Percentiles rank a stretch among this genome's conserved stretches.
Evolutionary conservation across 2,113 vertebrate species (phyloP).

Genomic region (Andinoacara biseriatus): DNA sequence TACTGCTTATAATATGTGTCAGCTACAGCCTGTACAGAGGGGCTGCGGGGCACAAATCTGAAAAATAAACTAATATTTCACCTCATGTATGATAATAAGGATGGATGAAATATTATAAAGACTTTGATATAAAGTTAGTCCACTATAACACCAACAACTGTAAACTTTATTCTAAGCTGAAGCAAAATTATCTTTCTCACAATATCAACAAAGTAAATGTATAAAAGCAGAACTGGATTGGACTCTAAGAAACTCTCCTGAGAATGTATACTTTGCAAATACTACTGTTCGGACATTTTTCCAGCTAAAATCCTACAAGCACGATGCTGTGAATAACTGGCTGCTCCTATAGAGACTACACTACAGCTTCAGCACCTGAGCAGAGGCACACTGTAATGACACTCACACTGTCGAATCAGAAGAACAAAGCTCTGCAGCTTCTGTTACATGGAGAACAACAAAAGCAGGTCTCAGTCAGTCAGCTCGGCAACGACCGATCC

Average conservation of each 20-base stretch:
- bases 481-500: neutral
- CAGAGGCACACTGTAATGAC: constrained; percentile 8
- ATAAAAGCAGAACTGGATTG: neutral
- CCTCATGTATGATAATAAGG: neutral
- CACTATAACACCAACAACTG: neutral
- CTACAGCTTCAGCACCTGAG: constrained; percentile 39
- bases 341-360: constrained; percentile 21
- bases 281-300: neutral
- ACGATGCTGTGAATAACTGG: constrained; percentile 7
- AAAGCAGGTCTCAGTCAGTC: constrained; percentile 5
- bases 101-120: neutral
- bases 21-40: neutral
- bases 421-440: constrained; percentile 11
- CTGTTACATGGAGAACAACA: neutral
- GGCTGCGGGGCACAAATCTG: neutral
- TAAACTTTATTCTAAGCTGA: no score
- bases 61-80: neutral
- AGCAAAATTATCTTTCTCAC: neutral
- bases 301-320: neutral
- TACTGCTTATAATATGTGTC: fast-evolving
- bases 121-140: neutral
- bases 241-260: neutral
- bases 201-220: neutral
- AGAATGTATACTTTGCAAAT: fast-evolving
- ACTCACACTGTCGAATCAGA: constrained; percentile 37